Percentiles rank a stretch among this genome's conserved stretches.
Evolutionary conservation across 1,140 invertebrate species (phyloP).

Genomic region (Riptortus pedestris): DNA sequence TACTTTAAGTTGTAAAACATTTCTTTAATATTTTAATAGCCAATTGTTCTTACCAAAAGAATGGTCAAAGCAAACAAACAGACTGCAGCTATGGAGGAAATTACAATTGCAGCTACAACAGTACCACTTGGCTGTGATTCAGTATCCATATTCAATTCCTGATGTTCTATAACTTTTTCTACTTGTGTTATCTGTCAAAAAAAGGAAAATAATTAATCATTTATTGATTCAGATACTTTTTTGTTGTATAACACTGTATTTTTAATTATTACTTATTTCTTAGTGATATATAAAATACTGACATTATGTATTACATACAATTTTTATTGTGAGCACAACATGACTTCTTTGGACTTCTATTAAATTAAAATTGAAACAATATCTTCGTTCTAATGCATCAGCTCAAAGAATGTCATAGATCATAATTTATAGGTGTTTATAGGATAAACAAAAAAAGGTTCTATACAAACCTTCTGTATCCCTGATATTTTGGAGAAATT

Average conservation of each 20-base stretch:
- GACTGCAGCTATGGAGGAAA: constrained; percentile 43
- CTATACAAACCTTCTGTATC: too few species aligned
- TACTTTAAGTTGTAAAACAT: too few species aligned
- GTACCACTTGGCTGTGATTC: constrained; percentile 17
- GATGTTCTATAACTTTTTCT: neutral
- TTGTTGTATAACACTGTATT: neutral
- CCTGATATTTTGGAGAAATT: too few species aligned
- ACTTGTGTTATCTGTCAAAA: constrained; percentile 18
- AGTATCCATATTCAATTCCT: constrained; percentile 1
- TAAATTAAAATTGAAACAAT: too few species aligned
- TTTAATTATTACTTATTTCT: neutral
- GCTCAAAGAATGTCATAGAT: too few species aligned
- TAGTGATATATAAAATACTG: neutral
- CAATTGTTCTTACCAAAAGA: constrained; percentile 49
- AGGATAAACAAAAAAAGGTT: too few species aligned
- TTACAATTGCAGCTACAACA: constrained; percentile 42
- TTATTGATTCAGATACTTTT: neutral
- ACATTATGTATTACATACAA: too few species aligned
- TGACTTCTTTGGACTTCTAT: too few species aligned
- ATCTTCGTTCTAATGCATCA: too few species aligned
- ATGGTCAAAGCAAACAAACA: constrained; percentile 51
- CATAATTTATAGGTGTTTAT: too few species aligned
- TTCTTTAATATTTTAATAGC: too few species aligned
- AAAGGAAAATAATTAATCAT: neutral
- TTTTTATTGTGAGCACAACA: too few species aligned